Base-by-base conservation (phyloP, 1,140 invertebrate genomes). In the Leptinotarsa defecta region DNA sequence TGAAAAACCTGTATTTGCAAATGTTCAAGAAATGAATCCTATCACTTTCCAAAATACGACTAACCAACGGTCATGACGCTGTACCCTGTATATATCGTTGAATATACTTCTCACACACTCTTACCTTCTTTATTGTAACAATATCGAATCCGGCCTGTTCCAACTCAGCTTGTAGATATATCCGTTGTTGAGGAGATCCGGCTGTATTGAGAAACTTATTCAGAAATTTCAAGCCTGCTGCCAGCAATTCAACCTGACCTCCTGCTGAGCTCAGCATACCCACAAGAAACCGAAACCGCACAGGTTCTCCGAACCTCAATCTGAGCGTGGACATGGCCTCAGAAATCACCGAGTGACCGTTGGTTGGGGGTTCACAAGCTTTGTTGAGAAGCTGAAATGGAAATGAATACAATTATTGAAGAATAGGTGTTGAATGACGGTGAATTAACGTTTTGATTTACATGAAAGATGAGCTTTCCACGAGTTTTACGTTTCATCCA, bases 91-190 rank as follows among this genome's bases (percentile, higher is more conserved):
- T 43, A 11, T 43, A 3, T 1, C 27, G 2, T 43, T 11, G 1
- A 8, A 11, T 43, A 43, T 3, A 43, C 34, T 57, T 4, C 13
- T 57, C 6, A 57, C 1, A 57, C 52, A 57, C 52, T 11, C 8
- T 11, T 83, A 93, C 92, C 89, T 94, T 92, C 82, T 91, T 90
- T 48, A 96, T 86, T 49, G 88, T 87, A 43, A 89, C 85, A 6
- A 92, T 88, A 80, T 95, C 92, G 69, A 96, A 90, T 11, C 94
- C 94, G 20, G 95, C 94, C 83, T 95, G 93, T 79, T 93, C 92
- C 34, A 96, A 86, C 85, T 96, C 94, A 8, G 95, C 94, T 86
- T 98, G 96, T 65, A 98, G 91, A 84, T 96, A 96, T 13, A 98
- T 89, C 76, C 92, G 91, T 48, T 93, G 90, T 80, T 95, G 94